Evolutionary conservation across 1,140 invertebrate genomes (phyloP), one percentile per base, ranked within the genome.

Genomic region (Zaprionus davidi): DNA sequence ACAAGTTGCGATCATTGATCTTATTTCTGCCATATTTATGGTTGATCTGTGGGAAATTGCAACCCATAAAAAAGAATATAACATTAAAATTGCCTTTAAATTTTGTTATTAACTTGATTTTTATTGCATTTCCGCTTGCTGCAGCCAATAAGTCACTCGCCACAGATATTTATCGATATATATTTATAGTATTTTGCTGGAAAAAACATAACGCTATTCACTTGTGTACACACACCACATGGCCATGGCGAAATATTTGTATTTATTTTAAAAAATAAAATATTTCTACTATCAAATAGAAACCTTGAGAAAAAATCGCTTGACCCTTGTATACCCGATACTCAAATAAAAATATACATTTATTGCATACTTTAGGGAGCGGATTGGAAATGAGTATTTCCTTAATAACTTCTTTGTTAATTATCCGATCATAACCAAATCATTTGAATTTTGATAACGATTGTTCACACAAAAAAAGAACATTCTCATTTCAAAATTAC

Each of bases 171-270:
- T 9, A 34, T 34, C 31, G 9, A 38, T 38, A 38, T 7, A 46
- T 46, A 46, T 17, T 17, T 17, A 46, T 46, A 46, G 41, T 46
- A 46, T 46, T 46, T 46, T 46, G 41, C 41, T 46, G n/a, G 41
- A 9, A 44, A 44, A 44, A 0, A n/a, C 38, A 44, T 17, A n/a
- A 44, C 38, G 15, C 38, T 44, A 13, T 38, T 38, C 36, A 38
- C 13, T 38, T 38, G 36, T 38, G 36, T 15, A 15, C 36, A 38
- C 36, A 15, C 13, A 38, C 5, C 41, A 46, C 41, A 46, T 46
- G 41, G 41, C n/a, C n/a, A 46, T 9, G 1, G 6, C 6, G n/a
- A 46, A 17, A 17, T 46, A 46, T 46, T 46, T 46, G 2, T 17
- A 17, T 46, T 46, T 44, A 44, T 44, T 44, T 1, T 2, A 44